phyloP scores from a whole-genome alignment of 1,140 invertebrate genomes.

The Pollicipes pollicipes region DNA sequence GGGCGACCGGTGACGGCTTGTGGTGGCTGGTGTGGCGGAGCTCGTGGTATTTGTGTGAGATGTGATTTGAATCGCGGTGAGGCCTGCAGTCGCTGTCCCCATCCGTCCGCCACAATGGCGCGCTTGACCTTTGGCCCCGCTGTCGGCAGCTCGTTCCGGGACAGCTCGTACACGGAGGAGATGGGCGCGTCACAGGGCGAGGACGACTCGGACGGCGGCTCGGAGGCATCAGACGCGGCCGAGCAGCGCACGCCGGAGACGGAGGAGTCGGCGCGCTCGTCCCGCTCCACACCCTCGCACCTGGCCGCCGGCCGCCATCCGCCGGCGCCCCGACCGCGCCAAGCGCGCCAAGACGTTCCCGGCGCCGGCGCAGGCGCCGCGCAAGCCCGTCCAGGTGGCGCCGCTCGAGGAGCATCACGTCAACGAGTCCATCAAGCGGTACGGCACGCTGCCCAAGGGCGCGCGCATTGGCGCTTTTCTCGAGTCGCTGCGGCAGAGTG shows the following conservation, averaged over 20 bases:
- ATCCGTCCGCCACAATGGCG: neutral
- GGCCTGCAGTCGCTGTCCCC: no score
- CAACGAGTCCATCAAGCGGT: conserved; percentile 25
- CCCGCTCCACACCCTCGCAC: conserved; percentile 3
- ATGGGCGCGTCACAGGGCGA: conserved; percentile 23
- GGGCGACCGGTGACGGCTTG: no score
- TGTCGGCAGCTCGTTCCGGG: conserved; percentile 68
- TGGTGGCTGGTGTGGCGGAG: no score
- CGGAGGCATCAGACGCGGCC: neutral
- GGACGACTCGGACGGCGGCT: conserved; percentile 32
- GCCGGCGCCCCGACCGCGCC: conserved; percentile 5
- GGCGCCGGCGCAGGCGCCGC: neutral
- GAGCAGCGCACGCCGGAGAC: conserved; percentile 42
- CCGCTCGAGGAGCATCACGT: conserved; percentile 9
- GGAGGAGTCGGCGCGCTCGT: conserved; percentile 32
- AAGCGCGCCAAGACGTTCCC: conserved; percentile 4
- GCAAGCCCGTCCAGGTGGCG: neutral
- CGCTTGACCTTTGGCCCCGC: conserved; percentile 42
- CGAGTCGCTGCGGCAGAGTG: conserved; percentile 68
- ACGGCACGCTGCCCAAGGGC: conserved; percentile 87
- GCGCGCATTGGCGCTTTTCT: conserved; percentile 87
- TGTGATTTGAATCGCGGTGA: no score
- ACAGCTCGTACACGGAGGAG: conserved; percentile 37
- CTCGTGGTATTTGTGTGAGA: neutral
- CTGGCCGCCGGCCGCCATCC: neutral